A percentile compares a stretch with the other conserved stretches of the same genome.
Conservation (phyloP, 2,797 vertebrate genomes). For the Sarcoramphus papa region DNA sequence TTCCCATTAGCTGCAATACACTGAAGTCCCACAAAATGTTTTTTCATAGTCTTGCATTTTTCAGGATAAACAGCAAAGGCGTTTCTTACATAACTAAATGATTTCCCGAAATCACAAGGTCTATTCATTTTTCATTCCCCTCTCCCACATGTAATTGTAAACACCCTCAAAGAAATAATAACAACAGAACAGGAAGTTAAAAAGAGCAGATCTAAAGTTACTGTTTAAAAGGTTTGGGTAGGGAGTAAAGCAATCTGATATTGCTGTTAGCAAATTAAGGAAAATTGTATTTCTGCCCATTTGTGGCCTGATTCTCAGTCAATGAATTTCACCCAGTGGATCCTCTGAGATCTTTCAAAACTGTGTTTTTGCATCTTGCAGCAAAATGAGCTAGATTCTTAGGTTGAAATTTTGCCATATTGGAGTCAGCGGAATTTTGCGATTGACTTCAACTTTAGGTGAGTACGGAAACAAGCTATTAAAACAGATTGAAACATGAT, state of each 20-base stretch:
- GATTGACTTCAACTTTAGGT: not conserved
- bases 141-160: not conserved
- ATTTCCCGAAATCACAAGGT: constrained; percentile 10
- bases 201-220: not conserved
- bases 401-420: not conserved
- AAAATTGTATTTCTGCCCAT: not conserved
- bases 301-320: not conserved
- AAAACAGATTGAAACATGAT: not conserved
- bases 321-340: not conserved
- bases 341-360: not conserved
- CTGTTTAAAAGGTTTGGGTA: not conserved
- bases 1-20: not conserved
- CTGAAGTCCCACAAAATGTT: constrained; percentile 30
- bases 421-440: not conserved
- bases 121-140: not conserved
- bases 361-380: not conserved
- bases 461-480: not conserved
- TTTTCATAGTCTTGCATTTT: not conserved
- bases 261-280: not conserved
- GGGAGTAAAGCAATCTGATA: not conserved
- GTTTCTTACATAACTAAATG: constrained; percentile 6
- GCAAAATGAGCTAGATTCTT: not conserved
- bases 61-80: not conserved
- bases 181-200: not conserved
- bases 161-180: not conserved